These are phyloP conservation scores for Nannoperca obscura DNA, from an alignment of 2,797 vertebrate genomes.

Conservation along the genomic window DNA sequence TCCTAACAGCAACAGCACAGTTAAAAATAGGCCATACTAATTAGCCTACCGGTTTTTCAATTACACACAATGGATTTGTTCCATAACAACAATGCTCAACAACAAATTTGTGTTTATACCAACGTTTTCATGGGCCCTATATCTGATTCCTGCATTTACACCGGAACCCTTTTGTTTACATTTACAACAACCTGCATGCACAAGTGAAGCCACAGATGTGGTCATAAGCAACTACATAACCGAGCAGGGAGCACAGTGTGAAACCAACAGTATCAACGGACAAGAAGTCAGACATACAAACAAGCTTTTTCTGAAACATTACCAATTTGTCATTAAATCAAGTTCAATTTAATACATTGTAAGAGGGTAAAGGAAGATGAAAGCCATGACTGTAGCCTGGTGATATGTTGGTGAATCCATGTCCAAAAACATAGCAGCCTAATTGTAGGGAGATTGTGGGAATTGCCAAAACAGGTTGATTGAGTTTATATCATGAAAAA, in stretches of 20 bases:
- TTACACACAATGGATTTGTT: neutral
- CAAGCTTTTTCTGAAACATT: neutral
- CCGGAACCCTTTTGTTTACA: slow-evolving; percentile 43
- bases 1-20: neutral
- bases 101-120: slow-evolving; percentile 23
- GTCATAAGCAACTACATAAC: slow-evolving; percentile 1
- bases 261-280: neutral
- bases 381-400: neutral
- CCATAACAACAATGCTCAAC: neutral
- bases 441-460: neutral
- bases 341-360: no score
- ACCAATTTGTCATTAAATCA: no score
- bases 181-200: slow-evolving; percentile 45
- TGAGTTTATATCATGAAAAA: neutral
- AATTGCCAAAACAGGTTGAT: neutral
- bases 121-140: slow-evolving; percentile 15
- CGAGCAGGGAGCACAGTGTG: neutral
- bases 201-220: slow-evolving; percentile 16
- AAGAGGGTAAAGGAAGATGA: neutral
- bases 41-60: neutral
- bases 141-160: slow-evolving; percentile 50
- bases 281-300: neutral
- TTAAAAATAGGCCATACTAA: neutral
- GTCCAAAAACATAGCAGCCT: neutral
- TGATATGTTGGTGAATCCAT: neutral